A percentile compares a stretch with the other conserved stretches of the same genome.
These are phyloP conservation scores for Megalops cyprinoides DNA, from an alignment of 2,797 vertebrate species.

Conservation along the genomic window DNA sequence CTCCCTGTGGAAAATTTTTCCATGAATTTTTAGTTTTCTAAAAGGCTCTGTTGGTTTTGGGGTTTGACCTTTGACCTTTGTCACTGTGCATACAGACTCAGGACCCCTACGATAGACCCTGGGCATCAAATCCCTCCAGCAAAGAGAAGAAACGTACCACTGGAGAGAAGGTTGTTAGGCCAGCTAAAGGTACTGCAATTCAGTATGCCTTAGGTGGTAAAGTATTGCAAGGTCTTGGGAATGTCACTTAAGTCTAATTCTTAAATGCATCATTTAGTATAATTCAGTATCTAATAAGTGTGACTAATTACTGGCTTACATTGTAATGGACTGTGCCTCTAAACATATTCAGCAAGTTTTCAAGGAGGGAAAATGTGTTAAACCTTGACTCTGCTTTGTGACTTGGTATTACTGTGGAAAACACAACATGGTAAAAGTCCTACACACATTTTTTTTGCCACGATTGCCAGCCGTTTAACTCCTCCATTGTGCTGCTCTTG, in stretches of 20 bases:
- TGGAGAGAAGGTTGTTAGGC: constrained; percentile 84
- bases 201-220: neutral
- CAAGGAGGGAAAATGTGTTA: constrained; percentile 30
- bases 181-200: constrained; percentile 85
- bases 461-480: constrained; percentile 44
- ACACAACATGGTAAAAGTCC: constrained; percentile 56
- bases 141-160: constrained; percentile 68
- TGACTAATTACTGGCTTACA: neutral
- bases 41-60: too few species aligned
- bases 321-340: too few species aligned
- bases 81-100: constrained; percentile 82
- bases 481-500: constrained; percentile 46
- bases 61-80: too few species aligned
- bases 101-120: constrained; percentile 92
- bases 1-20: too few species aligned
- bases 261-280: too few species aligned
- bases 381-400: constrained; percentile 48
- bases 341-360: neutral
- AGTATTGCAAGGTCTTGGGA: neutral
- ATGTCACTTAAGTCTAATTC: neutral
- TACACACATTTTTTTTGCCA: constrained; percentile 42
- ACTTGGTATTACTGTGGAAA: constrained; percentile 46
- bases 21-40: too few species aligned
- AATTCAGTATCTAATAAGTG: neutral
- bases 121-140: constrained; percentile 80